Evolutionary conservation across 1,140 invertebrate species (phyloP), one percentile per base, ranked within the genome.

Genomic region (Oedothorax gibbosus): DNA sequence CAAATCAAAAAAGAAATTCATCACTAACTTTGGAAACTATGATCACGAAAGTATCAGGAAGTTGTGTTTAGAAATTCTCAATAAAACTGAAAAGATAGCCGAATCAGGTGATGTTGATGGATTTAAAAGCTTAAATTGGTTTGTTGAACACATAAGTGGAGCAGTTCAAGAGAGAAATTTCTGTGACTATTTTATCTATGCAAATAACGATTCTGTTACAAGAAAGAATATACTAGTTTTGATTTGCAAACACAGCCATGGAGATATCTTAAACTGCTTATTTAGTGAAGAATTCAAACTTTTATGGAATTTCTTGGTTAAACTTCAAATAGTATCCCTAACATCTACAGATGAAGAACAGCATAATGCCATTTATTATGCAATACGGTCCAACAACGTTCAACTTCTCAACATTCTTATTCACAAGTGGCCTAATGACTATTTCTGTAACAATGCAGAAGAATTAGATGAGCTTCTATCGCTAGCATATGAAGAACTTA

Each of bases 281-380:
- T 73, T 83, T 18, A 20, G 53, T 54, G 8, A 73, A 56, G 7
- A 56, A 20, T 12, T 15, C n/a, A 64, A 20, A 54, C 11, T 49
- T 50, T 14, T 76, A 75, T 85, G 68, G 12, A 57, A 53, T 20
- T 65, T 62, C 2, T 14, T 18, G 20, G 12, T 35, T 53, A 50
- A 57, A 56, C n/a, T 53, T 10, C 20, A 60, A 11, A 15, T 9
- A 0, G 14, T 11, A 18, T 1, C 10, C 11, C 20, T 60, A 57
- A 54, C 0, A 51, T 57, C 62, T 20, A 9, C 4, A 75, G 81
- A 84, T 60, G 69, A 75, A 7, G 68, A 73, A 64, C 64, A 71
- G 10, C 81, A 84, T 62, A 84, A 77, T 73, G 64, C 78, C 2
- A 53, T 80, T 57, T 80, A 80, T 49, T 84, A 84, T n/a, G 66